Percentiles rank a stretch among this genome's conserved stretches.
These are phyloP conservation scores for Scolopax rusticola DNA, from an alignment of 2,797 vertebrate genomes.

Conservation along the genomic window DNA sequence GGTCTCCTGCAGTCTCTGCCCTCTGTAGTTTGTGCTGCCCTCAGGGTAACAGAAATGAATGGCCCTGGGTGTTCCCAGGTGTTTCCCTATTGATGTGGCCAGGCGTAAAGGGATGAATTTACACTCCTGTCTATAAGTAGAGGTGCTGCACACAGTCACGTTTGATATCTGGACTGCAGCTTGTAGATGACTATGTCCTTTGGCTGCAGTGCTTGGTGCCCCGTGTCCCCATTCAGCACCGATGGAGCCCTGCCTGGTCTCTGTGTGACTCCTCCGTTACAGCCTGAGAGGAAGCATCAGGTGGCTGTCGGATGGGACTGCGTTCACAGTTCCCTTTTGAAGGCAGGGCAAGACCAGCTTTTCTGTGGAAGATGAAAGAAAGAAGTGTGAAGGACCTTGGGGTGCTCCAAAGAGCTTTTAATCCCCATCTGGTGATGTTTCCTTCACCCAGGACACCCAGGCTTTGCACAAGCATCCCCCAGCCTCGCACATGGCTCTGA, in stretches of 20 bases:
- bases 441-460: background rate
- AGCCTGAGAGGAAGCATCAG: background rate
- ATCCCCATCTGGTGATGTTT: background rate
- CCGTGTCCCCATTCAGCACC: background rate
- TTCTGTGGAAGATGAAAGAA: background rate
- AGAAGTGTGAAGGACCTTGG: rapidly evolving
- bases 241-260: rapidly evolving
- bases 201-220: background rate
- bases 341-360: background rate
- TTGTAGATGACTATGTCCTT: background rate
- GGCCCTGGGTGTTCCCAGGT: background rate
- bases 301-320: background rate
- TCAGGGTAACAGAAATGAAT: background rate
- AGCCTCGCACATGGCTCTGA: rapidly evolving
- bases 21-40: rapidly evolving
- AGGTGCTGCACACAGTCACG: background rate
- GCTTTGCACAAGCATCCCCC: background rate
- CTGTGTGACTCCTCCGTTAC: background rate
- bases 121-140: background rate
- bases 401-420: background rate
- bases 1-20: background rate
- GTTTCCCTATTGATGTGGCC: background rate
- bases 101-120: background rate
- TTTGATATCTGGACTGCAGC: background rate
- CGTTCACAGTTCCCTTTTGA: background rate